phyloP scores from a whole-genome alignment of 2,888 invertebrate species.

The Hylaea fasciaria region DNA sequence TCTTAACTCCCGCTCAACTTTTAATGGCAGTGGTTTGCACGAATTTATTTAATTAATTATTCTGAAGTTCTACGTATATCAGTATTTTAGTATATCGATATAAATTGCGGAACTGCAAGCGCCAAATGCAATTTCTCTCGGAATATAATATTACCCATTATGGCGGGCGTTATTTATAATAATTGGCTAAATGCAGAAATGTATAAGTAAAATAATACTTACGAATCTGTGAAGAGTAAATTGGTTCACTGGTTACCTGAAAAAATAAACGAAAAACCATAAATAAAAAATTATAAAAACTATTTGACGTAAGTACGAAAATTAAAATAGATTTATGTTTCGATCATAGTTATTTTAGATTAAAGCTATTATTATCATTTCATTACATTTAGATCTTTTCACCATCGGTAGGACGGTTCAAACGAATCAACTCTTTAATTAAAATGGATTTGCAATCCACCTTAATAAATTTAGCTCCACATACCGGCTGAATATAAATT shows the following conservation, averaged over 20 bases:
- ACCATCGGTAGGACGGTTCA: no score
- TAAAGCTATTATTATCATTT: no score
- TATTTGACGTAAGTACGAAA: no score
- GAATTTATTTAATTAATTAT: slow-evolving; percentile 33
- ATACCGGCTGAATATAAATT: no score
- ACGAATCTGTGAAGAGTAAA: slow-evolving; percentile 5
- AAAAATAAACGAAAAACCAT: slow-evolving; percentile 1
- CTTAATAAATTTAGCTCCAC: no score
- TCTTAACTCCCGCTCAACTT: slow-evolving; percentile 31
- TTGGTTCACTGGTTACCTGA: slow-evolving; percentile 6
- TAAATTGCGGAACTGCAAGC: slow-evolving; percentile 20
- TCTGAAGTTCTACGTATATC: slow-evolving; percentile 11
- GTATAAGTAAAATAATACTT: slow-evolving; percentile 5
- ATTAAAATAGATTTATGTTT: no score
- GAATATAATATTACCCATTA: background rate
- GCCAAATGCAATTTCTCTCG: background rate
- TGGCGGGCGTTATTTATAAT: no score
- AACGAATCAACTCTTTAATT: no score
- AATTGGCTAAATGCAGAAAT: no score
- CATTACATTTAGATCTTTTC: no score
- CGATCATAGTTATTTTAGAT: no score
- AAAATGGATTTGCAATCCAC: no score
- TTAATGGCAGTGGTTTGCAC: slow-evolving; percentile 33
- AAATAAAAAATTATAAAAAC: background rate
- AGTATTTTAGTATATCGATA: slow-evolving; percentile 28